phyloP scores from a whole-genome alignment of 2,888 invertebrate species.

The Oxystoma pomonae region DNA sequence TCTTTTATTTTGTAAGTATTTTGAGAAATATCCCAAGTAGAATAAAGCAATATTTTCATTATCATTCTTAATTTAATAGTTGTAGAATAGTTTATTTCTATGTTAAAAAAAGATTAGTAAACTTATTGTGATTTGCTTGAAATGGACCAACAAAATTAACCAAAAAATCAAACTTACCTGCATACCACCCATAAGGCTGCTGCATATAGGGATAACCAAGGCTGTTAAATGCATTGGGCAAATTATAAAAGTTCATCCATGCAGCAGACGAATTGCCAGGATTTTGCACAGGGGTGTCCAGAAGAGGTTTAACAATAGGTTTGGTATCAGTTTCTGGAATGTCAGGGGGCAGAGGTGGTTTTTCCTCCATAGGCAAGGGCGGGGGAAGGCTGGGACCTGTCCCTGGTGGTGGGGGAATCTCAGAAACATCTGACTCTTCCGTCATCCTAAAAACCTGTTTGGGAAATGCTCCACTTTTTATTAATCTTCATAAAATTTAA shows the following conservation, averaged over 20 bases:
- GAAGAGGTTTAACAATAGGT: constrained; percentile 14
- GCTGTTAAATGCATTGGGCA: constrained; percentile 22
- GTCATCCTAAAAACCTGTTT: constrained; percentile 22
- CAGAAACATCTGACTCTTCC: constrained; percentile 24
- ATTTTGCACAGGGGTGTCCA: constrained; percentile 15
- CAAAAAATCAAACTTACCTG: constrained; percentile 40
- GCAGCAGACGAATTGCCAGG: background rate
- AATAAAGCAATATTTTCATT: too few relatives aligned
- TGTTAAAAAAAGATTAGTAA: too few relatives aligned
- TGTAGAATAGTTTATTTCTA: too few relatives aligned
- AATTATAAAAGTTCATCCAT: constrained; percentile 17
- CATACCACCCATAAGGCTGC: constrained; percentile 42
- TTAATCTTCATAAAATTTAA: background rate
- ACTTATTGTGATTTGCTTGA: too few relatives aligned
- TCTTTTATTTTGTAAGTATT: too few relatives aligned
- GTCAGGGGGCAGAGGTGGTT: constrained; percentile 31
- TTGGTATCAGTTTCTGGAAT: constrained; percentile 19
- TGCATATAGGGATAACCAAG: constrained; percentile 50
- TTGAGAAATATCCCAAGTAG: too few relatives aligned
- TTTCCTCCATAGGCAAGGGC: constrained; percentile 32
- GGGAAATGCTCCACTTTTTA: background rate
- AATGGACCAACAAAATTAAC: too few relatives aligned
- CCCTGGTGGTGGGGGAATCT: constrained; percentile 32
- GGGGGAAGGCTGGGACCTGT: constrained; percentile 25
- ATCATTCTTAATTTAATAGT: too few relatives aligned